Evolutionary conservation across 1,140 invertebrate species (phyloP), one percentile per base, ranked within the genome.

Genomic region (Lepidurus arcticus): DNA sequence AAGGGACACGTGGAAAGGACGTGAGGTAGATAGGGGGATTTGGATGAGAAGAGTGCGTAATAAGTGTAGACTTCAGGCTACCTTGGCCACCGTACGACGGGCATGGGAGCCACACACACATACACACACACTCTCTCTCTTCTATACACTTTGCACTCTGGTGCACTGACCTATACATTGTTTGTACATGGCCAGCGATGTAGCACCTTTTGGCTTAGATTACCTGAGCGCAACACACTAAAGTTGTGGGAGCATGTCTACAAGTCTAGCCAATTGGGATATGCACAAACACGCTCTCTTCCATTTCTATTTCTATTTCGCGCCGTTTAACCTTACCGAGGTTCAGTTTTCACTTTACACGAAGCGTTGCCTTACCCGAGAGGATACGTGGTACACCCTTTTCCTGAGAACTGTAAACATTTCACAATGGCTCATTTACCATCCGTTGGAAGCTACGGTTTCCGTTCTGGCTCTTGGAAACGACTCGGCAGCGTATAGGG

Each of bases 341-440:
- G 53, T 65, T 65, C 16, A 6, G 6, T 21, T n/a, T 65, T n/a
- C 53, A 65, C 6, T 21, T 7, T 65, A 13, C 13, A 13, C 9
- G 21, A 65, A 65, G 53, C 53, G 53, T 65, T 16, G 13, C 53
- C 8, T 13, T 65, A 21, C 21, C 21, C 16, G 53, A 1, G n/a
- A n/a, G 53, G 6, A 16, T 16, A 65, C 53, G 7, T 7, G 10
- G 53, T 16, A 7, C 21, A n/a, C 13, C 21, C 13, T 9, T 65
- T 65, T 65, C 21, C 53, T 21, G 13, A 21, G 53, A 65, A 65
- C 21, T 9, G 53, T 65, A 65, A 65, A 65, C 13, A 65, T 65
- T 65, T 65, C 53, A 65, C 53, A 65, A 65, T 65, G 53, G 53
- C 53, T 65, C 53, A 65, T 65, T 65, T 65, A 65, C 53, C 53